Base-by-base conservation (phyloP, 2,888 invertebrate genomes). In the Caenorhabditis japonica region DNA sequence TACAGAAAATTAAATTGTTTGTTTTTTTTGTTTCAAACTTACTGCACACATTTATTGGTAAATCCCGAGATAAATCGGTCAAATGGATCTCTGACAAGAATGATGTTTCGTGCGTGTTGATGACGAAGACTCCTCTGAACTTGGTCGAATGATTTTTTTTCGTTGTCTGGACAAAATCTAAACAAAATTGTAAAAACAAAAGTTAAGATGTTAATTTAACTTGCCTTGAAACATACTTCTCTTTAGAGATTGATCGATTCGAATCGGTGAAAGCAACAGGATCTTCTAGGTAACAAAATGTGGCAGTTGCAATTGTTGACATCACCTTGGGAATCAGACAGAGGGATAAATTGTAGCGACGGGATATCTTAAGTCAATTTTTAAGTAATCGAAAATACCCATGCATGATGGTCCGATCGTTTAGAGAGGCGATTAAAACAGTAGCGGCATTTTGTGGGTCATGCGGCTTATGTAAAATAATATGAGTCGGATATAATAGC, bases 11-110 rank as follows among this genome's bases (percentile, higher is more conserved):
- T n/a, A n/a, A n/a, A n/a, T n/a, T n/a, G n/a, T n/a, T n/a, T n/a
- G n/a, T n/a, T n/a, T n/a, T n/a, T n/a, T n/a, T n/a, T n/a, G n/a
- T 15, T 47, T 47, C 3, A 7, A 8, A 25, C 36, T 10, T 17
- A 51, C 51, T 34, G 13, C 4, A 51, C 19, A 19, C 51, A 51
- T 17, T 51, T 51, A 5, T 51, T 34, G 3, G 21, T 36, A 13
- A 51, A 51, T 21, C 51, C 51, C 3, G 51, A 51, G 8, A 51
- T n/a, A 17, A 51, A 51, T 34, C 51, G 3, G 33, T 51, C 51
- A 36, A 34, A 10, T 13, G 51, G 51, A 36, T 51, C 36, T 3
- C 51, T 30, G 7, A 36, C 21, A 2, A 51, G 5, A 19, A 51
- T 51, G 5, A 51, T n/a, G 12, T 33, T 51, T 7, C 34, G 33